Percentiles rank a stretch among this genome's conserved stretches.
Conservation (phyloP, 2,888 invertebrate species). For the Pemphredon lugubris region DNA sequence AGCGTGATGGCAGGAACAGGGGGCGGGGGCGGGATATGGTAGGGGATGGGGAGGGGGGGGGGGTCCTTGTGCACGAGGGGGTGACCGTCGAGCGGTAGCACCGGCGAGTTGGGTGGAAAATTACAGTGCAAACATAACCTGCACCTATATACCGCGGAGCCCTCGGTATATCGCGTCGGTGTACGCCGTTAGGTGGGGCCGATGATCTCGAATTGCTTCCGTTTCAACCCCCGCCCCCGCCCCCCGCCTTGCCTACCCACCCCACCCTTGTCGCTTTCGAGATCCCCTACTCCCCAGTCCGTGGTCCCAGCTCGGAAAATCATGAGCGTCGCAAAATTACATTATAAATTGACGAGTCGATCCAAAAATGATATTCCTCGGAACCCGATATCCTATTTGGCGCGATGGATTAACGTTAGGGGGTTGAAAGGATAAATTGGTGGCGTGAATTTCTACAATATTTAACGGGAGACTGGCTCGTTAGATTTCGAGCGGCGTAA, state of each 20-base stretch:
- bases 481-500: no score
- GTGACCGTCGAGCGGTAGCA: conserved; percentile 40
- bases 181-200: conserved; percentile 59
- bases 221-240: conserved; percentile 7
- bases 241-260: background rate
- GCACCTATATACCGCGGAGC: conserved; percentile 53
- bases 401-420: no score
- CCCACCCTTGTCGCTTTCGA: conserved; percentile 1
- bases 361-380: conserved; percentile 5
- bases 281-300: background rate
- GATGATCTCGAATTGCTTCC: conserved; percentile 62
- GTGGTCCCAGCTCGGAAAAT: conserved; percentile 24
- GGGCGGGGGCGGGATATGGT: no score
- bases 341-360: conserved; percentile 20
- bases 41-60: conserved; percentile 48
- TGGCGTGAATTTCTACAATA: no score
- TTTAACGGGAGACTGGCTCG: no score
- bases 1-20: conserved; percentile 67
- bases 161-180: conserved; percentile 37
- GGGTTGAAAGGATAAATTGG: no score
- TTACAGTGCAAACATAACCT: conserved; percentile 78
- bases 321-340: conserved; percentile 27
- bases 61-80: conserved; percentile 11
- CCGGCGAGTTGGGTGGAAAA: conserved; percentile 69
- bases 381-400: background rate